Base-by-base conservation (phyloP, 2,888 invertebrate species). In the Allolobophora icterica region DNA sequence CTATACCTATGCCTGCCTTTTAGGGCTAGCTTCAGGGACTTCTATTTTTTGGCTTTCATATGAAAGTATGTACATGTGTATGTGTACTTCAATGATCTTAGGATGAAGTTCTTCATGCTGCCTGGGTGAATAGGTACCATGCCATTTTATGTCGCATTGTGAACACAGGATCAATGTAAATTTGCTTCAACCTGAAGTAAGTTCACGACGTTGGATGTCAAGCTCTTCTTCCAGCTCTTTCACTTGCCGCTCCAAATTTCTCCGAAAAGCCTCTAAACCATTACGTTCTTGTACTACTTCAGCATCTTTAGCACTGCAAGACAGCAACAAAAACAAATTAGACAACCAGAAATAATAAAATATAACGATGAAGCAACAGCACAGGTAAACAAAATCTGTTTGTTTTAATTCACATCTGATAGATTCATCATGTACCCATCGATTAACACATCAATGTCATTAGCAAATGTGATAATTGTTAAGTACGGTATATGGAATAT, bases 211-310 rank as follows among this genome's bases (percentile, higher is more conserved):
- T 92, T 95, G 95, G n/a, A 93, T 92, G 89, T 94, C 94, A 91
- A 95, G 92, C 91, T 95, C 95, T 90, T 94, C 94, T 91, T 95
- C 94, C 11, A 95, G 92, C 89, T 94, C 94, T 34, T 93, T 93
- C 89, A 95, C 91, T 89, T 94, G 93, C n/a, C 93, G 92, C 91
- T 95, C 94, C 24, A 95, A 92, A 71, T 94, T 94, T 87, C 95
- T 93, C 91, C 94, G 94, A 90, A 94, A 93, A 21, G 93, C 92
- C 91, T 95, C 95, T 93, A 94, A 94, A 89, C 94, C 94, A 83
- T 93, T 93, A 42, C 95, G 92, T 90, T 95, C 95, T 83, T 93
- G 92, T 52, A 94, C 92, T 15, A 95, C 89, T 92, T 95, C 95
- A 33, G 92, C 92, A 93, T 95, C 94, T 92, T 94, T 95, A 17